Percentiles rank a stretch among this genome's conserved stretches.
These are phyloP conservation scores for Drosophila meridiana DNA, from an alignment of 2,888 invertebrate species.

Conservation along the genomic window DNA sequence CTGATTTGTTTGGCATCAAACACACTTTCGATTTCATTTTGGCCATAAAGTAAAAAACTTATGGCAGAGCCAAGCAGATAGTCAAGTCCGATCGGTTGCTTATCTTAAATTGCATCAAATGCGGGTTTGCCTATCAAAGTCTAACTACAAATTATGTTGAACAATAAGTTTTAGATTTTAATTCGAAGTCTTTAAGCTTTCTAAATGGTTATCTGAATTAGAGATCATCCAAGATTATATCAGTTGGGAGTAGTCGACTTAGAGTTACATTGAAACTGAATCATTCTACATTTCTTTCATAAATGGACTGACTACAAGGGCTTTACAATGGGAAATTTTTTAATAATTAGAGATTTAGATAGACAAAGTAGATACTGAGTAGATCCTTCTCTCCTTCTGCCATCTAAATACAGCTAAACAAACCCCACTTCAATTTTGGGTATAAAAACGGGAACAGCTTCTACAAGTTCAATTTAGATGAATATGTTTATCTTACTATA, in stretches of 20 bases:
- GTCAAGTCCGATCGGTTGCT: neutral
- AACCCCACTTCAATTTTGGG: no score
- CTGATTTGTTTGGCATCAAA: constrained; percentile 41
- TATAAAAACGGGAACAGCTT: no score
- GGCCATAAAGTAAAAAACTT: neutral
- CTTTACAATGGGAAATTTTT: no score
- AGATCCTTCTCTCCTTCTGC: no score
- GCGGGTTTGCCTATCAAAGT: neutral
- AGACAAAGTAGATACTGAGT: no score
- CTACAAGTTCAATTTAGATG: no score
- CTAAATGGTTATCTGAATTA: neutral
- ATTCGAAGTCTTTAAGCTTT: neutral
- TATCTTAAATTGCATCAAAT: neutral
- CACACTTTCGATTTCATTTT: constrained; percentile 44
- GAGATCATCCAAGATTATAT: neutral
- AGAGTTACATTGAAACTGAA: neutral
- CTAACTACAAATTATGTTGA: neutral
- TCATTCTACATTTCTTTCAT: no score
- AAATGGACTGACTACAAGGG: no score
- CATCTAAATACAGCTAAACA: no score
- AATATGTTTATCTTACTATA: no score
- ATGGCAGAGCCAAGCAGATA: neutral
- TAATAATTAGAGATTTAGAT: no score
- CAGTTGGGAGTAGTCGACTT: neutral
- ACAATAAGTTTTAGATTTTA: neutral